phyloP scores from a whole-genome alignment of 1,140 invertebrate genomes.

The Anoplolepis gracilipes region DNA sequence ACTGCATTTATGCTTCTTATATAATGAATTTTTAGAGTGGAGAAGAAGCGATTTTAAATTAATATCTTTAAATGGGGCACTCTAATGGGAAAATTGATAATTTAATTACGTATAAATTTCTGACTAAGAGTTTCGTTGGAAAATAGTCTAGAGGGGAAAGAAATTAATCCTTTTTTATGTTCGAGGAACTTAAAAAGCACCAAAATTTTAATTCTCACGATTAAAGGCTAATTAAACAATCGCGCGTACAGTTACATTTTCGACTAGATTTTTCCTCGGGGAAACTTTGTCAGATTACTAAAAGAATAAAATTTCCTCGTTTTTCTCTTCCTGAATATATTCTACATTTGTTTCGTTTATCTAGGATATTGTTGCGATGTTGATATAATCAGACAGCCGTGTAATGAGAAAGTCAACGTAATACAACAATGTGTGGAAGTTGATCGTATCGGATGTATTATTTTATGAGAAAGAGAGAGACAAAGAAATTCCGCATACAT shows the following conservation, averaged over 20 bases:
- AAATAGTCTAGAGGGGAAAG: background rate
- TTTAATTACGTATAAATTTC: constrained; percentile 21
- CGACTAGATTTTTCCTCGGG: background rate
- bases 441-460: constrained; percentile 23
- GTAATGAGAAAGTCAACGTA: constrained; percentile 41
- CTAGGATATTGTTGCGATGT: constrained; percentile 17
- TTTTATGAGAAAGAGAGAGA: background rate
- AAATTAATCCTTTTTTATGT: constrained; percentile 24
- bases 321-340: background rate
- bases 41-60: background rate
- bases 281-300: constrained; percentile 6
- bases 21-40: background rate
- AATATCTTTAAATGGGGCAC: constrained; percentile 11
- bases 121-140: background rate
- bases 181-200: background rate
- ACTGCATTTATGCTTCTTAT: background rate
- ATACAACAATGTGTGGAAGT: background rate
- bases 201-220: constrained; percentile 31
- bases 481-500: background rate
- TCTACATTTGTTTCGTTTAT: background rate
- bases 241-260: constrained; percentile 8
- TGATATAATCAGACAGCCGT: constrained; percentile 23
- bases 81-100: background rate
- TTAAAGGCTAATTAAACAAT: constrained; percentile 24
- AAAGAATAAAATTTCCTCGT: background rate